Base-by-base conservation (phyloP, 2,888 invertebrate species). In the Campoplex capitator region DNA sequence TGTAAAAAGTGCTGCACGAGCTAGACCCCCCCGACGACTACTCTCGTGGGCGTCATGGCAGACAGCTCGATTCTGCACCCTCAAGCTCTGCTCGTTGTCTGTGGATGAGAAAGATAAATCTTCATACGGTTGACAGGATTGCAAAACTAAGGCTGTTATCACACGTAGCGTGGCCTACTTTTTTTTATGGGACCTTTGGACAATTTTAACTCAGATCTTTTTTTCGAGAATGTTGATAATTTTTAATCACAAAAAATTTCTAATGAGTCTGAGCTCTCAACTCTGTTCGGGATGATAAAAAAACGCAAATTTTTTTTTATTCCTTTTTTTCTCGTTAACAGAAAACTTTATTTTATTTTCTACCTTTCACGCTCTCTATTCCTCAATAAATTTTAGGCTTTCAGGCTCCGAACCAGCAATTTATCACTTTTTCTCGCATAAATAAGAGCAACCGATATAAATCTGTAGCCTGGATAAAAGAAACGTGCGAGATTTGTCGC, bases 401-500 rank as follows among this genome's bases (percentile, higher is more conserved):
- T 32, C 6, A 3, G 62, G 32, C 16, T 62, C 13, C 3, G 4
- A 8, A 62, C 62, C 18, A 18, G 7, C 1, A 42, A 42, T 68
- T 42, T 68, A 68, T 68, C 42, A 42, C 23, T 68, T 68, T 42
- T 68, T n/a, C 42, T 56, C n/a, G 32, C 54, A 28, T n/a, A 23
- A 32, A 71, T 18, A 48, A 71, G 51, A 28, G 51, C 35, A 16
- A 13, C 13, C 48, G 71, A 8, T 38, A 42, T 18, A 28, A 16
- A 32, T 11, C n/a, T 56, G 32, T 42, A 23, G n/a, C 23, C 38
- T 16, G 42, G 13, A 75, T 13, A 48, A 42, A 23, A 42, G 38
- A 51, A 68, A 65, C 74, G 74, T 70, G 51, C 42, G 28, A 70
- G 74, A 80, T 75, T 75, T 80, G 79, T 80, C 75, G 80, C 42